Evolutionary conservation across 2,888 invertebrate genomes (phyloP).

Genomic region (Drosophila mulleri): DNA sequence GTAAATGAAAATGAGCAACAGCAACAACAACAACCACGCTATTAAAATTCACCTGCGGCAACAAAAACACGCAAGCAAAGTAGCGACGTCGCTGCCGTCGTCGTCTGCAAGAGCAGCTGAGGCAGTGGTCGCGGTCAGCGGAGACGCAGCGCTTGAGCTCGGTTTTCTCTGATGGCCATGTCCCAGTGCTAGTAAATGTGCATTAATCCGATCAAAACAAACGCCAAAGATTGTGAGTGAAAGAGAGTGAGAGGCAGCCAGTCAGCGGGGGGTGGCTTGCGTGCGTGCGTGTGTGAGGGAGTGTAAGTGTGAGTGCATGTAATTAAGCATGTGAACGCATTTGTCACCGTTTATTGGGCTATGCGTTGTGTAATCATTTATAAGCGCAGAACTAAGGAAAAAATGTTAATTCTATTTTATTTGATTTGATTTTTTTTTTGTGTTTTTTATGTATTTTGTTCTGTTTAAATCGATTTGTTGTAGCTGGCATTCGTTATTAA

Average conservation of each 20-base stretch:
- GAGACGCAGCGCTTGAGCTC: constrained; percentile 25
- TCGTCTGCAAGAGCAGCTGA: constrained; percentile 18
- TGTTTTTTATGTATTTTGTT: constrained; percentile 35
- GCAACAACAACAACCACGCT: constrained; percentile 14
- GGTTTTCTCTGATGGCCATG: constrained; percentile 15
- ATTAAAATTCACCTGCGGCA: constrained; percentile 26
- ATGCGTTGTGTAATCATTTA: constrained; percentile 81
- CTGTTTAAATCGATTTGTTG: constrained; percentile 74
- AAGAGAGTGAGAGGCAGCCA: not conserved
- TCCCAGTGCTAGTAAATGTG: constrained; percentile 36
- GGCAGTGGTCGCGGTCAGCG: not conserved
- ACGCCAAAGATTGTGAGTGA: constrained; percentile 34
- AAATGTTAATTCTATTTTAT: constrained; percentile 63
- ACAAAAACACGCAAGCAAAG: constrained; percentile 41
- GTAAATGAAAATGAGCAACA: constrained; percentile 23
- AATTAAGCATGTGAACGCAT: constrained; percentile 49
- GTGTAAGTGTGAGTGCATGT: constrained; percentile 18
- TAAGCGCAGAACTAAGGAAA: constrained; percentile 35
- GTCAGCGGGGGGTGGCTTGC: not conserved
- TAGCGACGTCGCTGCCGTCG: constrained; percentile 7
- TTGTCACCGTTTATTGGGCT: constrained; percentile 50
- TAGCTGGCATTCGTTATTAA: constrained; percentile 80
- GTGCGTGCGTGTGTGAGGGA: not conserved
- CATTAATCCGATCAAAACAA: constrained; percentile 61
- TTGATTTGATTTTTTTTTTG: constrained; percentile 41